A percentile compares a stretch with the other conserved stretches of the same genome.
These are phyloP conservation scores for Allacma fusca DNA, from an alignment of 2,888 invertebrate genomes.

Conservation along the genomic window DNA sequence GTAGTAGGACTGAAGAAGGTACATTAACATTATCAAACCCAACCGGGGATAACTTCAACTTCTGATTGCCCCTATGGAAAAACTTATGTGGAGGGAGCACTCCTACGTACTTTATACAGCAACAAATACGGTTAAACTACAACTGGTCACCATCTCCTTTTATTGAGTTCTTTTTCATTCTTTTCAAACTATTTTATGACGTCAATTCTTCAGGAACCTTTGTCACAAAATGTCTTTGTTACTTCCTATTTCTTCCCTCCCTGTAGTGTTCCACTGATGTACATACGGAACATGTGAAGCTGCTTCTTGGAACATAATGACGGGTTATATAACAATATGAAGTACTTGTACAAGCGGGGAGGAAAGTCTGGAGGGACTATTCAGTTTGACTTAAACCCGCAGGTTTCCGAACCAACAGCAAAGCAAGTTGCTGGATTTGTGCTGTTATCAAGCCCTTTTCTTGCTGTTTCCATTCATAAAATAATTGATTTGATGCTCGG, in stretches of 20 bases:
- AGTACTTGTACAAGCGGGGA: neutral
- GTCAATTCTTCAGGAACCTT: conserved; percentile 9
- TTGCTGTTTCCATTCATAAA: neutral
- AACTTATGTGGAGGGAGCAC: neutral
- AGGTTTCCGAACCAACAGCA: neutral
- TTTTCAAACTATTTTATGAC: conserved; percentile 16
- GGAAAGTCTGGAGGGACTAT: neutral
- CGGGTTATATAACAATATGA: neutral
- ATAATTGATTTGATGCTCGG: conserved; percentile 10
- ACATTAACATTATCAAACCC: conserved; percentile 1
- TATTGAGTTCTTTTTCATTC: neutral
- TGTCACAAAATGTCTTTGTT: neutral
- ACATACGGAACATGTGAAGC: too few species aligned
- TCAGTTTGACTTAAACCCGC: neutral
- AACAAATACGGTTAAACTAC: conserved; percentile 1
- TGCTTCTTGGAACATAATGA: neutral
- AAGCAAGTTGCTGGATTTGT: neutral
- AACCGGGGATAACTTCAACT: conserved; percentile 3
- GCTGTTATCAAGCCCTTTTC: neutral
- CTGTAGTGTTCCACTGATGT: neutral
- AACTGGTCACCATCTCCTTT: conserved; percentile 12
- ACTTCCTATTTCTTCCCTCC: neutral
- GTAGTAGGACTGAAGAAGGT: neutral
- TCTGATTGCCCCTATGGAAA: neutral
- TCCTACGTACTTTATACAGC: neutral